Evolutionary conservation across 1,140 invertebrate species (phyloP), one percentile per base, ranked within the genome.

Genomic region (Drosophila aff.): DNA sequence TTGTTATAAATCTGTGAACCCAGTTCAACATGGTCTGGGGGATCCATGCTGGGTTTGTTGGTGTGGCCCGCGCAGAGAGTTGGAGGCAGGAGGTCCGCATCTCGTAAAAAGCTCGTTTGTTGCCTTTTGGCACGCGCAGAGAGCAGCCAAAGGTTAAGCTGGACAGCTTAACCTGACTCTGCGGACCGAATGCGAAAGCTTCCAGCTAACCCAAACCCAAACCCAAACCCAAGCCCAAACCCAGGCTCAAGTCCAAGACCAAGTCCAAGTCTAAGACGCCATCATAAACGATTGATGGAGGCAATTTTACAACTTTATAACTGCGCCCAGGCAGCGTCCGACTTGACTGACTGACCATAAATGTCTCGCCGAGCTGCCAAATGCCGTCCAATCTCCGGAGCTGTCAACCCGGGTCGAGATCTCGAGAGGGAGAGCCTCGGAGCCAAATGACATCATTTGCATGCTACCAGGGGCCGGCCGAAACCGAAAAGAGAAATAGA

Each of bases 1-100:
- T 90, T 90, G 85, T 90, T 90, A 90, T 90, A 90, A 90, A 90
- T 90, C 85, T 90, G 84, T 89, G 84, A 83, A 82, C 85, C 76
- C 71, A 90, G 85, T 85, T 90, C 85, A 90, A 90, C 85, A 84
- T 84, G 76, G 53, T 76, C 61, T 47, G 33, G 49, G 62, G 85
- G 75, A 75, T 77, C 61, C 85, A 90, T 90, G 85, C 85, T 89
- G 85, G 36, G 85, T 82, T 77, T 87, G 83, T 90, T 89, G 84
- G 69, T 71, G 77, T 76, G 76, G 79, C 82, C 82, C 76, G 67
- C 61, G 72, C 72, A 41, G 63, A 71, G 67, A 68, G 67, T 18
- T 55, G 47, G 67, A 55, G 67, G 67, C 67, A 71, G 67, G 67
- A 71, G 67, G 67, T 71, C 67, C 28, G 67, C 67, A 11, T 53